These are phyloP conservation scores for Hemichromis elongatus DNA, from an alignment of 2,113 vertebrate species.

Conservation along the genomic window DNA sequence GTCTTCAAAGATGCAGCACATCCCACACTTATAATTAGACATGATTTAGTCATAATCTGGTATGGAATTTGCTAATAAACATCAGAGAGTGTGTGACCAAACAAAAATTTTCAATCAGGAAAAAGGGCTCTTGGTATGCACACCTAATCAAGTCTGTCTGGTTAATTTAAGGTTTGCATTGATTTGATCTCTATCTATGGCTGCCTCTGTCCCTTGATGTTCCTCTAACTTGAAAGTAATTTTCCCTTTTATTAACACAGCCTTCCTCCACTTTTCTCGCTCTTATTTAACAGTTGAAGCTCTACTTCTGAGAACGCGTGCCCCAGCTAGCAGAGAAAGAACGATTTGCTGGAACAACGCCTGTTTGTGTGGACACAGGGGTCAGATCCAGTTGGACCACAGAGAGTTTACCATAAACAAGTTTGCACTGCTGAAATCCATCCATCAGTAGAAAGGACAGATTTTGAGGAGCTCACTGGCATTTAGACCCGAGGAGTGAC, in stretches of 20 bases:
- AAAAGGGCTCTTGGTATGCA: neutral
- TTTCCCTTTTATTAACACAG: slow-evolving; percentile 7
- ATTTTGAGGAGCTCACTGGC: neutral
- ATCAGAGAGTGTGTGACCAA: neutral
- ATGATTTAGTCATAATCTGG: neutral
- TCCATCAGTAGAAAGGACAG: neutral
- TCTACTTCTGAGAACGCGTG: neutral
- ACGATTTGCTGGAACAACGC: neutral
- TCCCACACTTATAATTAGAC: neutral
- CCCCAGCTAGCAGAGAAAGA: neutral
- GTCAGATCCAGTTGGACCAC: neutral
- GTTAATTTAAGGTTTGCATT: slow-evolving; percentile 9
- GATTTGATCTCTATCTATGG: slow-evolving; percentile 26
- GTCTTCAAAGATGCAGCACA: neutral
- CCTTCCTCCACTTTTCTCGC: neutral
- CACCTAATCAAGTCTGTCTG: slow-evolving; percentile 12
- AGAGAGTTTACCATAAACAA: neutral
- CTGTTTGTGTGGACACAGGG: neutral
- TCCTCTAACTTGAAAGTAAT: neutral
- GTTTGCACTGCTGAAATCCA: neutral
- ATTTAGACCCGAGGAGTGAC: neutral
- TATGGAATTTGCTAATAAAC: neutral
- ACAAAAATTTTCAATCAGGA: slow-evolving; percentile 5
- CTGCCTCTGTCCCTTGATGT: neutral
- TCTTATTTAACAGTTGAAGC: neutral